These are phyloP conservation scores for Gastrophysa polygoni DNA, from an alignment of 2,888 invertebrate species.

Conservation along the genomic window DNA sequence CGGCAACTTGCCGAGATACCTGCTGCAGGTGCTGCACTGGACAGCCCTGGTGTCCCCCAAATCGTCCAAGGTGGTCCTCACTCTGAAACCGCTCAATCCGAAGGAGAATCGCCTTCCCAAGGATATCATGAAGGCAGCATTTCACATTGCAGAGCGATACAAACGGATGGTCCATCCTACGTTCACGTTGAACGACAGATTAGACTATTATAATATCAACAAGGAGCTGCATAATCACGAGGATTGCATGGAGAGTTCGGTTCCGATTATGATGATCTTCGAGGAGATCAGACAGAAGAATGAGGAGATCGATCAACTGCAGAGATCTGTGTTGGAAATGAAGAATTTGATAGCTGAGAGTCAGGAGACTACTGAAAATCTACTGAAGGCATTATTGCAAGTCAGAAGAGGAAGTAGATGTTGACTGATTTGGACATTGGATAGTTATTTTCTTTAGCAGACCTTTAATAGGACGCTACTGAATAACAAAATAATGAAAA, in stretches of 20 bases:
- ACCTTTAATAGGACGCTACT: no score
- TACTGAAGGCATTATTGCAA: slow-evolving; percentile 46
- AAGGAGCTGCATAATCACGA: slow-evolving; percentile 16
- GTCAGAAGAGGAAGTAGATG: slow-evolving; percentile 33
- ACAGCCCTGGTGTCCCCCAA: slow-evolving; percentile 82
- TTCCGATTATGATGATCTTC: slow-evolving; percentile 64
- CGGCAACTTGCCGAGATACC: slow-evolving; percentile 76
- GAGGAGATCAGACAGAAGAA: slow-evolving; percentile 70
- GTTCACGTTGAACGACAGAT: slow-evolving; percentile 15
- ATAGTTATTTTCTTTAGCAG: no score
- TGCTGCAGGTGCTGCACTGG: slow-evolving; percentile 75
- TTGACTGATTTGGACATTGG: no score
- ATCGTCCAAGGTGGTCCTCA: slow-evolving; percentile 80
- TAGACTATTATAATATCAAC: slow-evolving; percentile 23
- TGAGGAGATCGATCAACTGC: slow-evolving; percentile 69
- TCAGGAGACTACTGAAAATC: slow-evolving; percentile 50
- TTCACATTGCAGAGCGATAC: slow-evolving; percentile 78
- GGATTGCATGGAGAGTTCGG: slow-evolving; percentile 40
- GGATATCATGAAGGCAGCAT: slow-evolving; percentile 79
- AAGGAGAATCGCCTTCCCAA: slow-evolving; percentile 80
- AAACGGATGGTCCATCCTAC: slow-evolving; percentile 53
- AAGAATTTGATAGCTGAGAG: slow-evolving; percentile 32
- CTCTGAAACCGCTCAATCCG: slow-evolving; percentile 83
- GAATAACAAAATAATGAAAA: no score
- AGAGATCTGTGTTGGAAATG: slow-evolving; percentile 71